These are phyloP conservation scores for Phylloscopus whistleri DNA, from an alignment of 2,113 vertebrate species.

Conservation along the genomic window DNA sequence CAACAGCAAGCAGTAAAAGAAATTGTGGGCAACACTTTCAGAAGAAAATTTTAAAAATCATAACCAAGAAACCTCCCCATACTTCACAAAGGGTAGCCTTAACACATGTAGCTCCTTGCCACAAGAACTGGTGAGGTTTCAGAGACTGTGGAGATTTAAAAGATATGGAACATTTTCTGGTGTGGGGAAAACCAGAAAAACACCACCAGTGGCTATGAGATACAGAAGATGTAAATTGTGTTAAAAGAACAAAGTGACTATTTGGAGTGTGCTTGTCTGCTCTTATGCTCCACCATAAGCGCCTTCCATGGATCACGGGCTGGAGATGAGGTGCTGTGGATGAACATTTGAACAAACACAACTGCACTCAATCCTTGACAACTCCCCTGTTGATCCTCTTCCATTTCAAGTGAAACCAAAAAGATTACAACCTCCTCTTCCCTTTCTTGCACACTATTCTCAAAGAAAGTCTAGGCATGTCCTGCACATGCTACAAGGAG, in stretches of 20 bases:
- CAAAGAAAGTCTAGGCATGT: not conserved
- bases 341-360: not conserved
- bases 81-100: not conserved
- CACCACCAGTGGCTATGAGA: not conserved
- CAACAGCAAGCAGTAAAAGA: not conserved
- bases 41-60: not conserved
- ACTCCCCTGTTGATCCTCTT: not conserved
- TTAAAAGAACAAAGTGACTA: not conserved
- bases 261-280: not conserved
- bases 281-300: not conserved
- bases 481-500: not conserved
- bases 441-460: not conserved
- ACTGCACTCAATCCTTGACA: not conserved
- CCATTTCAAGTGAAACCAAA: not conserved
- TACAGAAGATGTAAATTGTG: not conserved
- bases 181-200: not conserved
- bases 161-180: not conserved
- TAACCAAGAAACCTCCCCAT: no score
- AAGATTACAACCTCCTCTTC: not conserved
- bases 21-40: fast-evolving
- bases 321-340: not conserved
- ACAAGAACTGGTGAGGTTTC: not conserved
- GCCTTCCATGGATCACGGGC: fast-evolving
- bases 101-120: not conserved
- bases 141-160: not conserved